phyloP scores from a whole-genome alignment of 1,140 invertebrate genomes.

The Danaus plexippus region DNA sequence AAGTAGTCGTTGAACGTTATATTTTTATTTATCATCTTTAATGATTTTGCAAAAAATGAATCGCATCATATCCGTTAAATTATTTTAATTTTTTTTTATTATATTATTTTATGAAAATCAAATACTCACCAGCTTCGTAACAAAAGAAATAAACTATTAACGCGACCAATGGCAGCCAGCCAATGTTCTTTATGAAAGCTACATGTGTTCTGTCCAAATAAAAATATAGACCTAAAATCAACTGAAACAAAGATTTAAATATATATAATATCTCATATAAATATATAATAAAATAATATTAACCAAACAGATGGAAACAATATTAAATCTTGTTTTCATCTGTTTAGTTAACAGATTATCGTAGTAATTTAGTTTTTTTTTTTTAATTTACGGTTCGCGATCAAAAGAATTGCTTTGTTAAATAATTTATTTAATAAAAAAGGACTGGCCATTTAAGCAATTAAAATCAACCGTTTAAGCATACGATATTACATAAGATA shows the following conservation, averaged over 20 bases:
- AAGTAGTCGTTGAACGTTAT: neutral
- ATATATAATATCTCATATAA: too few relatives aligned
- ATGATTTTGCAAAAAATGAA: neutral
- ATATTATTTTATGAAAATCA: neutral
- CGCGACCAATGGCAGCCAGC: conserved; percentile 76
- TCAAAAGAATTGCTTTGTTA: too few relatives aligned
- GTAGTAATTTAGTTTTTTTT: too few relatives aligned
- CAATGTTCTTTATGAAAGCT: conserved; percentile 33
- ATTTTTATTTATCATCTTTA: neutral
- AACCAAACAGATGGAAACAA: too few relatives aligned
- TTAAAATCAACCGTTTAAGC: too few relatives aligned
- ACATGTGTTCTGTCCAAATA: conserved; percentile 58
- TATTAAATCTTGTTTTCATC: too few relatives aligned
- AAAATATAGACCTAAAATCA: conserved; percentile 72
- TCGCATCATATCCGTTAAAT: neutral
- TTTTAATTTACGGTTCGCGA: too few relatives aligned
- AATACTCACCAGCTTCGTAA: conserved; percentile 75
- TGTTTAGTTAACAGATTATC: too few relatives aligned
- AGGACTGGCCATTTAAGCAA: too few relatives aligned
- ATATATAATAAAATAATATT: too few relatives aligned
- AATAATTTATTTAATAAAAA: too few relatives aligned
- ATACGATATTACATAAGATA: neutral
- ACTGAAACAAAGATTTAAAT: conserved; percentile 22
- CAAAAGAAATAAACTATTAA: conserved; percentile 78
- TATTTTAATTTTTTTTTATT: neutral